Evolutionary conservation across 2,888 invertebrate genomes (phyloP), one percentile per base, ranked within the genome.

Genomic region (Esperia sulphurella): DNA sequence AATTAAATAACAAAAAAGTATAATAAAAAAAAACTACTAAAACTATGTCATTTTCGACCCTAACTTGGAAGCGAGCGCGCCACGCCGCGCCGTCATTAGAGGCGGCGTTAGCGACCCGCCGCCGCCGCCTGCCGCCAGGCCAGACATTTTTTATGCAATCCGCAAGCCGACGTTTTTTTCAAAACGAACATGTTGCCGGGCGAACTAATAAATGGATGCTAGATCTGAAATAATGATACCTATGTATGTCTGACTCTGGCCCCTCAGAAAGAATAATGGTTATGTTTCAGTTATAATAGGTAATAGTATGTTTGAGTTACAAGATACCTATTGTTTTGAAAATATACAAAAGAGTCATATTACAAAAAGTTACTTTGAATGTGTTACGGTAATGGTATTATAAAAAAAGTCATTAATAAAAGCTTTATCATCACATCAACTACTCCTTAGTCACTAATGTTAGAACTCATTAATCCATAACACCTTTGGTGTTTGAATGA

Each of bases 91-190:
- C 74, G 82, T 86, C 87, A 85, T 84, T 85, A 85, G 84, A 81
- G 78, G 67, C 73, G 76, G 83, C 83, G 85, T 81, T 83, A 81
- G 77, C 87, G 86, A 84, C 83, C 87, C 79, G 80, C 73, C 72
- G 70, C 67, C 71, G 70, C 79, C 58, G 64, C 74, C 62, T 75
- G 76, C 79, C 80, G 83, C 83, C 83, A 59, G 62, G 65, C 75
- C 82, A 86, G 86, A 87, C 86, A 84, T 86, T 88, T 88, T 88
- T 88, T 87, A 88, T 87, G 82, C 83, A 77, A 72, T 75, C 79
- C 80, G 71, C 80, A 78, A 72, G 68, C 72, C 71, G 73, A 57
- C 67, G 61, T 58, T 68, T 75, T 75, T 78, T 79, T 73, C 74
- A 65, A 76, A 65, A 61, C 70, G 64, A 46, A 57, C 68, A 42